Percentiles rank a stretch among this genome's conserved stretches.
phyloP scores from a whole-genome alignment of 2,797 vertebrate genomes.

The Acanthis flammea region DNA sequence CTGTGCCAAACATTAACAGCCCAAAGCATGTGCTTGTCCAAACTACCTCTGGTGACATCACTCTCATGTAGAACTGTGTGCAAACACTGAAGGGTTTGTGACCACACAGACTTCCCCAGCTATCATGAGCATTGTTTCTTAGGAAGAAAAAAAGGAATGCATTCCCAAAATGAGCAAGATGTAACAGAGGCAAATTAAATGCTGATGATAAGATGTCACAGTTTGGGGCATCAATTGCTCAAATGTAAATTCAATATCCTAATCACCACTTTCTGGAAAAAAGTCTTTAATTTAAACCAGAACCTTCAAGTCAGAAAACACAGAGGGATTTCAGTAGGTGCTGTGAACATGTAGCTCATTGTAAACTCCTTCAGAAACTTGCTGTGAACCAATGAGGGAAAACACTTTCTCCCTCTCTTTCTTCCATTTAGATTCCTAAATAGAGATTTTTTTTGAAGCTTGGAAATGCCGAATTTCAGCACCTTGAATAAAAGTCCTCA shows the following conservation, averaged over 20 bases:
- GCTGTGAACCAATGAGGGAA: background rate
- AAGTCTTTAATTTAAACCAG: background rate
- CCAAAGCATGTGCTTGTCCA: background rate
- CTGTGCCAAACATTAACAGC: background rate
- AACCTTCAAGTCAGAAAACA: background rate
- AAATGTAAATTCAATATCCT: background rate
- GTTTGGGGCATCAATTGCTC: background rate
- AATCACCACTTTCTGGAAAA: background rate
- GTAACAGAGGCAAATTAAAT: background rate
- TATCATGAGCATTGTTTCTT: background rate
- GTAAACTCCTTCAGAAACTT: background rate
- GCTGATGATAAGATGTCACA: background rate
- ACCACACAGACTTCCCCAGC: background rate
- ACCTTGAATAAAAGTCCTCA: background rate
- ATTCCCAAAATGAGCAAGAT: background rate
- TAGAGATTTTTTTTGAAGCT: background rate
- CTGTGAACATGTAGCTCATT: background rate
- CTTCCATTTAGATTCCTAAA: background rate
- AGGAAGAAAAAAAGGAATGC: background rate
- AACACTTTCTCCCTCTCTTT: background rate
- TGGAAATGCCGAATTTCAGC: background rate
- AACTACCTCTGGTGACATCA: background rate
- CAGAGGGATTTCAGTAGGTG: background rate
- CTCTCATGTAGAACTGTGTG: background rate
- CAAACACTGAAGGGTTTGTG: background rate